Conservation (phyloP, 2,113 vertebrate species). For the Macrotus californicus region DNA sequence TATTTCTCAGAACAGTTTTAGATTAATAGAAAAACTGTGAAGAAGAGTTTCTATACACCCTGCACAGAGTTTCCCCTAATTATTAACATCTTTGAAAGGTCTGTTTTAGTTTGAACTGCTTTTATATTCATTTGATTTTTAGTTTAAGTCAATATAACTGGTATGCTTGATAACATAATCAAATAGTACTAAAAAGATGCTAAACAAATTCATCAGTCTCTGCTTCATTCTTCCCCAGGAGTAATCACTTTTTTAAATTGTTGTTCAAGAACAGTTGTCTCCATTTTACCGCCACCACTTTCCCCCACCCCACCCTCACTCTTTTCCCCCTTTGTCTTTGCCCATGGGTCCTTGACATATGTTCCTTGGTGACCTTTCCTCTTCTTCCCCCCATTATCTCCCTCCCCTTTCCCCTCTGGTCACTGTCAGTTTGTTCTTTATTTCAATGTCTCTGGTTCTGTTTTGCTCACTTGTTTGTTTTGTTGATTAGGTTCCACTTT, state of each 20-base stretch:
- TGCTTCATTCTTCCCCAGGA: neutral
- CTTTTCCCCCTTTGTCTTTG: no score
- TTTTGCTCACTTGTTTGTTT: no score
- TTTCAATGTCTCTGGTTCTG: no score
- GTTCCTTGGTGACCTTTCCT: no score
- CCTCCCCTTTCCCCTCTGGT: no score
- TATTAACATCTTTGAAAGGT: neutral
- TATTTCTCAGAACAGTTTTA: neutral
- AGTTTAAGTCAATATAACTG: slow-evolving; percentile 23
- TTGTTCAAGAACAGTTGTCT: no score
- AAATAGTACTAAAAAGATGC: neutral
- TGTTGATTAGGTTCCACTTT: neutral
- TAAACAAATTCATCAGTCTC: neutral
- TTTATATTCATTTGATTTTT: slow-evolving; percentile 6
- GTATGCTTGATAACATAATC: neutral
- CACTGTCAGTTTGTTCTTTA: no score
- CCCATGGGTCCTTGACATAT: no score
- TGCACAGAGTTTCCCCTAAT: neutral
- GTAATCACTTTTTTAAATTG: neutral
- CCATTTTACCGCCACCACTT: no score
- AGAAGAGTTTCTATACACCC: neutral
- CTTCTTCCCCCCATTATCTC: no score
- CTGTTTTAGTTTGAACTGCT: slow-evolving; percentile 13
- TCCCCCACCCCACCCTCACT: no score
- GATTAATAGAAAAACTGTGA: neutral